These are phyloP conservation scores for Micrasema longulum DNA, from an alignment of 1,140 invertebrate species.

Conservation along the genomic window DNA sequence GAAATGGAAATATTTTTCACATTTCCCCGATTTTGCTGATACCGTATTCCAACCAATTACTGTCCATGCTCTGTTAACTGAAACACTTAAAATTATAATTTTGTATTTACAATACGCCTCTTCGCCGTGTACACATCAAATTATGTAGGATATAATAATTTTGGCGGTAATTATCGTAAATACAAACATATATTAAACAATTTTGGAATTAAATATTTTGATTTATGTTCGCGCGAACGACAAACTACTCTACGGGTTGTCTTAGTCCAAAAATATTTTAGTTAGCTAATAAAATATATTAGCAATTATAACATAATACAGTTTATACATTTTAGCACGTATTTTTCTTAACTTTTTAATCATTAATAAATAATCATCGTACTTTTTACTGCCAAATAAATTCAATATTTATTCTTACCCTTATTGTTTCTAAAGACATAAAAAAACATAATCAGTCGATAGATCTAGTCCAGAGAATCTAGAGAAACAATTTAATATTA, in stretches of 20 bases:
- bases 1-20: conserved; percentile 30
- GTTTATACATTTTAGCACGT: no score
- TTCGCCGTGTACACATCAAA: conserved; percentile 14
- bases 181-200: conserved; percentile 32
- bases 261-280: background rate
- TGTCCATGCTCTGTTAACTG: conserved; percentile 38
- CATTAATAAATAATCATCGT: no score
- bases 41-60: conserved; percentile 36
- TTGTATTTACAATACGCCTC: conserved; percentile 30
- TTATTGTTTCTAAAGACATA: no score
- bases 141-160: conserved; percentile 34
- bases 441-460: no score
- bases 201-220: conserved; percentile 28
- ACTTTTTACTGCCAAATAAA: no score
- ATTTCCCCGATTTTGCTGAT: conserved; percentile 34
- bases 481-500: no score
- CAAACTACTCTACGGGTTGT: conserved; percentile 5
- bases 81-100: conserved; percentile 40
- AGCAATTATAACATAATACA: no score
- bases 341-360: no score
- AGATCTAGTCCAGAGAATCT: no score
- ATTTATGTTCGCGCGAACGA: conserved; percentile 10
- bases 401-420: no score
- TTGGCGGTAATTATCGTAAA: conserved; percentile 36
- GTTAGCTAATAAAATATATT: no score